A percentile compares a stretch with the other conserved stretches of the same genome.
phyloP scores from a whole-genome alignment of 2,113 vertebrate genomes.

The Heloderma charlesbogerti region DNA sequence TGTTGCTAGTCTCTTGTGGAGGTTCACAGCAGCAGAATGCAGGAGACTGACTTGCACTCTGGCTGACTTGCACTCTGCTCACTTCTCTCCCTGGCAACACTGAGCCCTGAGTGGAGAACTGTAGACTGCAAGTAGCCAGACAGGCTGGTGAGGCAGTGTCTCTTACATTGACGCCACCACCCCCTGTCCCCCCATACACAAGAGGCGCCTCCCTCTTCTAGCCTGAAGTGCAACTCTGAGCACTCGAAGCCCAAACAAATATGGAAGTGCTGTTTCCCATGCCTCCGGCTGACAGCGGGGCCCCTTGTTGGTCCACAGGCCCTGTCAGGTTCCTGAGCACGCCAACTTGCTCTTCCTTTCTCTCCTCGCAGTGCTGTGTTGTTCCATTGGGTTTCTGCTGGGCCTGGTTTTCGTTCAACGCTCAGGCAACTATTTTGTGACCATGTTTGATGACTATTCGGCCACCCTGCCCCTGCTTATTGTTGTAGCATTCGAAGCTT shows the following conservation, averaged over 20 bases:
- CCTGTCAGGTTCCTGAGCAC: background rate
- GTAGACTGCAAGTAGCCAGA: background rate
- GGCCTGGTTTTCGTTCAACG: conserved; percentile 83
- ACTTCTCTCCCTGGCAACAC: background rate
- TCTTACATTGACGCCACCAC: background rate
- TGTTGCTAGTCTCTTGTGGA: too few relatives aligned
- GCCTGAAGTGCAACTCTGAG: background rate
- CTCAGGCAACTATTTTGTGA: conserved; percentile 85
- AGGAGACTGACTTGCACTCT: too few relatives aligned
- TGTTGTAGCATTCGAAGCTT: conserved; percentile 81
- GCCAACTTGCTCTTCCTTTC: background rate
- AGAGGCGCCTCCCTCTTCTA: background rate
- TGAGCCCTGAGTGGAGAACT: background rate
- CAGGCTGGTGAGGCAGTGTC: background rate
- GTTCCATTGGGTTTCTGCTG: conserved; percentile 76
- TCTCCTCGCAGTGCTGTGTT: conserved; percentile 76
- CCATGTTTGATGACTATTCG: conserved; percentile 87
- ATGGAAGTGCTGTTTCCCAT: background rate
- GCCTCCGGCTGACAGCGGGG: background rate
- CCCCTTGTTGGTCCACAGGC: background rate
- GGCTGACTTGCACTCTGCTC: background rate
- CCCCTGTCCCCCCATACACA: too few relatives aligned
- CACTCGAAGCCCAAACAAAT: background rate
- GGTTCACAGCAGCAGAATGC: background rate
- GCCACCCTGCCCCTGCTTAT: conserved; percentile 82